Conservation (phyloP, 2,113 vertebrate genomes). For the Stigmatopora argus region DNA sequence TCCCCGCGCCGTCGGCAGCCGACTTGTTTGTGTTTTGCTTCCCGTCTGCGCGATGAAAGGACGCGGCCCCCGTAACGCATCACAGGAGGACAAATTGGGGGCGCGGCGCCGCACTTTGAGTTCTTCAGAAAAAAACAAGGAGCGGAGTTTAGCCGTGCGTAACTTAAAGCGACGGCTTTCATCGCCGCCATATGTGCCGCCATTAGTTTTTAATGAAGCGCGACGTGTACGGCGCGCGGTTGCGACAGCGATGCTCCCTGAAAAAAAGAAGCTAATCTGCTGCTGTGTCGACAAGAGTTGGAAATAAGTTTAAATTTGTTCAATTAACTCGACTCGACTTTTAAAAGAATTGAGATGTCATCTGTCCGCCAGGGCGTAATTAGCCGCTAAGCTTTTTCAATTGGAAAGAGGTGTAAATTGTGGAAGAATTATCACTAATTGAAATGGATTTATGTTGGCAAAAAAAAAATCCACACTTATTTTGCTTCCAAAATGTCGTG, state of each 20-base stretch:
- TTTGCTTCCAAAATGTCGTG: too few species aligned
- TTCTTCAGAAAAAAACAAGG: not conserved
- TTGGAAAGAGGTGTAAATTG: too few species aligned
- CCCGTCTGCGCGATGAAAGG: constrained; percentile 50
- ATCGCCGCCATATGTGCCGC: constrained; percentile 24
- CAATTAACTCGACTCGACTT: not conserved
- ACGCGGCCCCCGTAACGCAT: not conserved
- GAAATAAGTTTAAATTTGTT: constrained; percentile 39
- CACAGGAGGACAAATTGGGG: constrained; percentile 11
- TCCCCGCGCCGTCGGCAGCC: constrained; percentile 67
- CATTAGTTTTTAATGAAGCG: constrained; percentile 49
- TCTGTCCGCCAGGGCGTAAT: too few species aligned
- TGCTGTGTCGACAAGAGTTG: constrained; percentile 19
- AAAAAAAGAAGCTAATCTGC: not conserved
- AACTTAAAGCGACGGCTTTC: constrained; percentile 39
- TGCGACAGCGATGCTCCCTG: not conserved
- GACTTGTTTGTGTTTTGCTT: constrained; percentile 67
- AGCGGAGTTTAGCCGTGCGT: constrained; percentile 11
- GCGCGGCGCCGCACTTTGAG: not conserved
- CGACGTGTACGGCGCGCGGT: constrained; percentile 45
- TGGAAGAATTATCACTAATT: too few species aligned
- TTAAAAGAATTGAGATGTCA: not conserved
- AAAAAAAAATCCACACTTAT: too few species aligned
- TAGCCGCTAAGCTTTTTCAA: too few species aligned
- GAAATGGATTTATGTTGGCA: too few species aligned